Evolutionary conservation across 1,140 invertebrate genomes (phyloP).

Genomic region (Pseudomyrmex pallidus): DNA sequence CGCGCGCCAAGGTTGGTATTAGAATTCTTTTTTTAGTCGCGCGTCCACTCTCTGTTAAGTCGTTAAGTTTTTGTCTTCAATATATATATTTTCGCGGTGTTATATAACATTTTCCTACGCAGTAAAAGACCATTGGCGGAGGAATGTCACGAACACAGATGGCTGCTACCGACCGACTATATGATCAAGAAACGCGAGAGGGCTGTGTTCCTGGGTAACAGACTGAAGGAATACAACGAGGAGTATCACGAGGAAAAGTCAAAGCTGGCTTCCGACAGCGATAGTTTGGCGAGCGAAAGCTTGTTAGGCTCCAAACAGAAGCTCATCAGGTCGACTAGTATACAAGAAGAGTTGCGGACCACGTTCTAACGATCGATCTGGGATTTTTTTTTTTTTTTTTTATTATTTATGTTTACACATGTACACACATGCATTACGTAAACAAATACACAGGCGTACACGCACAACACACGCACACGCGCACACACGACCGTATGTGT

Average conservation of each 20-base stretch:
- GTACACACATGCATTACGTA: not conserved
- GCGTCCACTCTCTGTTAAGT: too few relatives aligned
- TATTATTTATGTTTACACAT: conserved; percentile 77
- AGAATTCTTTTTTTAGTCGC: too few relatives aligned
- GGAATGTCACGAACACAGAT: conserved; percentile 97
- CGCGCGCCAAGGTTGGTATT: conserved; percentile 92
- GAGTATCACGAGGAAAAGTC: conserved; percentile 89
- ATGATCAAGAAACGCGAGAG: conserved; percentile 97
- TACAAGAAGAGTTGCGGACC: conserved; percentile 92
- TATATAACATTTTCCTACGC: conserved; percentile 68
- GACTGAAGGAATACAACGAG: conserved; percentile 92
- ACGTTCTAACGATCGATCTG: conserved; percentile 80
- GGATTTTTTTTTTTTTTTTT: conserved; percentile 64
- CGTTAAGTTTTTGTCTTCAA: too few relatives aligned
- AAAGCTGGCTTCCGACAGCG: conserved; percentile 86
- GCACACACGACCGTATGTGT: conserved; percentile 55
- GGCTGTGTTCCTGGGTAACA: conserved; percentile 93
- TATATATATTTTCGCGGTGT: not conserved
- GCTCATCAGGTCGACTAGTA: conserved; percentile 91
- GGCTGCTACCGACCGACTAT: conserved; percentile 95
- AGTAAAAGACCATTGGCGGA: conserved; percentile 97
- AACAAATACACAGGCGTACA: not conserved
- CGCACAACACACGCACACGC: conserved; percentile 72
- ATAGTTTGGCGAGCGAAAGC: conserved; percentile 83
- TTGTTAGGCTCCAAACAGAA: conserved; percentile 85